A percentile compares a stretch with the other conserved stretches of the same genome.
These are phyloP conservation scores for Gibbula magus DNA, from an alignment of 2,888 invertebrate genomes.

Conservation along the genomic window DNA sequence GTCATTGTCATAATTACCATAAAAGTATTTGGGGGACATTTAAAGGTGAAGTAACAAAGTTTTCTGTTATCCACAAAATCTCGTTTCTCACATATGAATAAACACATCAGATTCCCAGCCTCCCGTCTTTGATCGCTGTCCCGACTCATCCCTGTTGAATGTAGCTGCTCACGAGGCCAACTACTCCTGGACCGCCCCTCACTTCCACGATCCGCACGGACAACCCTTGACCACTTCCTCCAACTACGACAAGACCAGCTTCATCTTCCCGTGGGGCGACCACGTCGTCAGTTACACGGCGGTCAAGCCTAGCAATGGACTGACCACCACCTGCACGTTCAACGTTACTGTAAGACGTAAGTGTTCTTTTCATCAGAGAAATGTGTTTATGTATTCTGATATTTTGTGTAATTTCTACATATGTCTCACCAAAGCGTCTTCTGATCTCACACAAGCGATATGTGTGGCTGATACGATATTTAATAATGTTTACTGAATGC, in stretches of 20 bases:
- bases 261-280: conserved; percentile 53
- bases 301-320: conserved; percentile 42
- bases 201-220: conserved; percentile 43
- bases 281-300: conserved; percentile 45
- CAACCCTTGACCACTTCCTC: conserved; percentile 28
- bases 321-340: conserved; percentile 38
- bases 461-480: too few relatives aligned
- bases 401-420: too few relatives aligned
- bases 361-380: too few relatives aligned
- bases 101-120: neutral
- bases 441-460: too few relatives aligned
- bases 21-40: too few relatives aligned
- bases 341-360: conserved; percentile 42
- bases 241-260: conserved; percentile 42
- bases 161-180: neutral
- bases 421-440: too few relatives aligned
- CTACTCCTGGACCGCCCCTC: conserved; percentile 40
- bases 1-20: too few relatives aligned
- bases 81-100: too few relatives aligned
- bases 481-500: too few relatives aligned
- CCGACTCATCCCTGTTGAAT: neutral
- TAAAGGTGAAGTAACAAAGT: too few relatives aligned
- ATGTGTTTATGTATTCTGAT: too few relatives aligned
- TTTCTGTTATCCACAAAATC: too few relatives aligned
- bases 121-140: neutral